phyloP scores from a whole-genome alignment of 2,888 invertebrate species.

The Aphelenchoides bicaudatus region DNA sequence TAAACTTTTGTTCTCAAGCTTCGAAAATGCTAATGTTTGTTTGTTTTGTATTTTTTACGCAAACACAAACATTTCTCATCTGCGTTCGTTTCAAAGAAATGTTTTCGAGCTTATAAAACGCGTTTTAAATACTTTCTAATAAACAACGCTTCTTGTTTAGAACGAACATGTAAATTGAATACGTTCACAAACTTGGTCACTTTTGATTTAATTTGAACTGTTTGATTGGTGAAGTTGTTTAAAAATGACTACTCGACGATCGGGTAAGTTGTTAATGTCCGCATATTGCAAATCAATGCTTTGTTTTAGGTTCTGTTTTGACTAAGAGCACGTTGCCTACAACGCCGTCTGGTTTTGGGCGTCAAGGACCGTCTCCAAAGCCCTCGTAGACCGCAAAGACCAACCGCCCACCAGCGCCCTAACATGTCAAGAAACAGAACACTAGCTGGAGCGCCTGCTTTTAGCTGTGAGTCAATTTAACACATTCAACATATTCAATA shows the following conservation, averaged over 20 bases:
- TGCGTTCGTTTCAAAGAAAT: no score
- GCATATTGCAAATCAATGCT: neutral
- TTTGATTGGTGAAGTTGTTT: neutral
- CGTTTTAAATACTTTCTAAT: no score
- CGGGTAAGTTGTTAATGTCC: neutral
- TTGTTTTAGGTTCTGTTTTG: neutral
- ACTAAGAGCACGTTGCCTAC: neutral
- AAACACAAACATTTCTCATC: no score
- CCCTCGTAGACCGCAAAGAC: conserved; percentile 2
- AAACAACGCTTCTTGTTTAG: no score
- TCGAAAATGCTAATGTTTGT: neutral
- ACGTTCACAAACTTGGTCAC: no score
- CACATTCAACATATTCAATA: no score
- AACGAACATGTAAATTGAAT: no score
- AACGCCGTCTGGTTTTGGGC: no score
- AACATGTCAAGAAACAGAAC: conserved; percentile 5
- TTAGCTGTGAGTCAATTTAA: no score
- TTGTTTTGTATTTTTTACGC: neutral
- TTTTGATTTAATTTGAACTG: no score
- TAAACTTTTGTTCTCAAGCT: neutral
- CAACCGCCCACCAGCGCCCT: neutral
- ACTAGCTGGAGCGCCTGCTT: neutral
- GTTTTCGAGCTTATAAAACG: no score
- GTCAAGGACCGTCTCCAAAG: conserved; percentile 3
- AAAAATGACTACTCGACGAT: neutral